A percentile compares a stretch with the other conserved stretches of the same genome.
These are phyloP conservation scores for Perognathus longimembris DNA, from an alignment of 2,113 vertebrate genomes.

Conservation along the genomic window DNA sequence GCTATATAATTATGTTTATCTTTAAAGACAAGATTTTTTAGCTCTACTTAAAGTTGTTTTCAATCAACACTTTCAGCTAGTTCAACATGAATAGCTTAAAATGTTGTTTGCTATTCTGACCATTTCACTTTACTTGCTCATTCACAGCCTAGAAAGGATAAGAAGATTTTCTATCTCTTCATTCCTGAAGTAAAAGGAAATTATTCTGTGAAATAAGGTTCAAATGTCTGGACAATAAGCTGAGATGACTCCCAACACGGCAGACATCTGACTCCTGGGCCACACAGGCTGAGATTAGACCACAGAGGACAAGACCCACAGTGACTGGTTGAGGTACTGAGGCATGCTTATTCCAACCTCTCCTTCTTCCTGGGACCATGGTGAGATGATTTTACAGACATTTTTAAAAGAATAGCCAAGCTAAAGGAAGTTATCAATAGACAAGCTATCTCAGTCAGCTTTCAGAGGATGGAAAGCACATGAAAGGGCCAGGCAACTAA, in stretches of 20 bases:
- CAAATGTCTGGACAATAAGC: not conserved
- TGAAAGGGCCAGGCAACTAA: too few species aligned
- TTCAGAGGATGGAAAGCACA: not conserved
- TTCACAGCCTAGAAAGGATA: conserved; percentile 33
- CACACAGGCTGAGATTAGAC: not conserved
- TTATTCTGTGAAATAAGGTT: not conserved
- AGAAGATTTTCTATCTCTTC: conserved; percentile 10
- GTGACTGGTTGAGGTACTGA: not conserved
- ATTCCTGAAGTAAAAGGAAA: not conserved
- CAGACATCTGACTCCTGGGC: not conserved
- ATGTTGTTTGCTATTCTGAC: not conserved
- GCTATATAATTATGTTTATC: conserved; percentile 6
- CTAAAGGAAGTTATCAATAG: not conserved
- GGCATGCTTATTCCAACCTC: not conserved
- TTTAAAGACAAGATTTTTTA: conserved; percentile 30
- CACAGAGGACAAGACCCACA: not conserved
- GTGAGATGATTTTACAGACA: not conserved
- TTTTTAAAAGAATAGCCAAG: not conserved
- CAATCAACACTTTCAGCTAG: not conserved
- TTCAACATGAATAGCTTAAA: conserved; percentile 44
- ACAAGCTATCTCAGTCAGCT: not conserved
- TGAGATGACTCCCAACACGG: not conserved
- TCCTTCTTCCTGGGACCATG: not conserved
- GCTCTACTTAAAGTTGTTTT: not conserved
- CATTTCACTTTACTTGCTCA: not conserved